Conservation (phyloP, 2,797 vertebrate species). For the Pseudochirops corinnae region DNA sequence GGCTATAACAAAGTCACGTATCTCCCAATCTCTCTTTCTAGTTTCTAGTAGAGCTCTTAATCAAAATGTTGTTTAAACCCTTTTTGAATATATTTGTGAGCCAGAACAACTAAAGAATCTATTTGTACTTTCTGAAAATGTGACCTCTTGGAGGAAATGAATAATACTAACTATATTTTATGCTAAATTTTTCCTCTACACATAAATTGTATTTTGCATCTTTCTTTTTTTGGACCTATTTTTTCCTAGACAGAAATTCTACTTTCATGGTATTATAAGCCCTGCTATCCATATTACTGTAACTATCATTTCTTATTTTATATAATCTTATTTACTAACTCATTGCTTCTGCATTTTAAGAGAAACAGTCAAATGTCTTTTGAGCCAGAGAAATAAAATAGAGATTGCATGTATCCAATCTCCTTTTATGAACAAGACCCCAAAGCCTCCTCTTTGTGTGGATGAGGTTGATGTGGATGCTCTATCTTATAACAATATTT, state of each 20-base stretch:
- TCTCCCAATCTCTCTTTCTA: background rate
- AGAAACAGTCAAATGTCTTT: background rate
- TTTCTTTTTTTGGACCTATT: background rate
- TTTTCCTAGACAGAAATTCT: background rate
- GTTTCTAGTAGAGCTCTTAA: background rate
- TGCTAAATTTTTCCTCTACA: background rate
- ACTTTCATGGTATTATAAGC: background rate
- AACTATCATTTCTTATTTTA: background rate
- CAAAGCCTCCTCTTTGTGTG: conserved; percentile 3
- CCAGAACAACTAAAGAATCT: background rate
- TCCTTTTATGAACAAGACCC: conserved; percentile 40
- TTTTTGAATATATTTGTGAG: background rate
- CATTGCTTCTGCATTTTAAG: background rate
- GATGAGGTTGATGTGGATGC: background rate
- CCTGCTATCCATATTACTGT: background rate
- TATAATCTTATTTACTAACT: background rate
- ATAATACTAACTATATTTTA: background rate
- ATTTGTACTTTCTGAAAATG: background rate
- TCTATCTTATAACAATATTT: conserved; percentile 64
- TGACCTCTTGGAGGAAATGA: background rate
- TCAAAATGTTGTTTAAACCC: background rate
- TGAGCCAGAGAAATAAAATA: background rate
- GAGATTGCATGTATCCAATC: conserved; percentile 32
- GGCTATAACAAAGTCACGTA: background rate
- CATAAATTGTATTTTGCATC: background rate